phyloP scores from a whole-genome alignment of 1,140 invertebrate species.

The Leptopilina boulardi region DNA sequence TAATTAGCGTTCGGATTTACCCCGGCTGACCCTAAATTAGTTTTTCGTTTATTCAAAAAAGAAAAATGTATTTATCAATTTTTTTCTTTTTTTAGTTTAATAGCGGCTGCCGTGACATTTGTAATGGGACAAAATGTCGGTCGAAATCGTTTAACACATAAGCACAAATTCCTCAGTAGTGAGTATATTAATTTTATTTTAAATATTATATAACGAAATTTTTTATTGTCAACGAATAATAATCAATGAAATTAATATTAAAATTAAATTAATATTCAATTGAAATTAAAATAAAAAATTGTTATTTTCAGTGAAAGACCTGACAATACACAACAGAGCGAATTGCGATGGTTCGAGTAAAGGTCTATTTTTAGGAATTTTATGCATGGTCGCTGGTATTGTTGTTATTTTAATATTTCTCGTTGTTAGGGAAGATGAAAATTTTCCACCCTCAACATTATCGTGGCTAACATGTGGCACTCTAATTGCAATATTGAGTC shows the following conservation, averaged over 20 bases:
- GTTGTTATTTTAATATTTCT: slow-evolving; percentile 82
- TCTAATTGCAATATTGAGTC: slow-evolving; percentile 70
- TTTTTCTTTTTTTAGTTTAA: slow-evolving; percentile 71
- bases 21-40: no score
- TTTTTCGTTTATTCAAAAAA: no score
- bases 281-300: not conserved
- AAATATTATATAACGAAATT: no score
- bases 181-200: not conserved
- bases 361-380: slow-evolving; percentile 80
- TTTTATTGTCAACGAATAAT: no score
- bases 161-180: slow-evolving; percentile 68
- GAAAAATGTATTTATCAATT: not conserved
- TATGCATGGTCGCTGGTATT: slow-evolving; percentile 79
- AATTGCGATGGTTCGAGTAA: slow-evolving; percentile 79
- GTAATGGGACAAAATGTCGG: slow-evolving; percentile 80
- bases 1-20: no score
- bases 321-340: slow-evolving; percentile 62
- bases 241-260: no score
- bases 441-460: slow-evolving; percentile 73
- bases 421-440: slow-evolving; percentile 78
- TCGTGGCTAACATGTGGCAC: slow-evolving; percentile 75
- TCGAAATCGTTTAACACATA: slow-evolving; percentile 62
- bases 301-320: slow-evolving; percentile 55
- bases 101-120: slow-evolving; percentile 80
- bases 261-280: not conserved